Percentiles rank a stretch among this genome's conserved stretches.
Evolutionary conservation across 2,888 invertebrate species (phyloP).

Genomic region (Dynastes tityus): DNA sequence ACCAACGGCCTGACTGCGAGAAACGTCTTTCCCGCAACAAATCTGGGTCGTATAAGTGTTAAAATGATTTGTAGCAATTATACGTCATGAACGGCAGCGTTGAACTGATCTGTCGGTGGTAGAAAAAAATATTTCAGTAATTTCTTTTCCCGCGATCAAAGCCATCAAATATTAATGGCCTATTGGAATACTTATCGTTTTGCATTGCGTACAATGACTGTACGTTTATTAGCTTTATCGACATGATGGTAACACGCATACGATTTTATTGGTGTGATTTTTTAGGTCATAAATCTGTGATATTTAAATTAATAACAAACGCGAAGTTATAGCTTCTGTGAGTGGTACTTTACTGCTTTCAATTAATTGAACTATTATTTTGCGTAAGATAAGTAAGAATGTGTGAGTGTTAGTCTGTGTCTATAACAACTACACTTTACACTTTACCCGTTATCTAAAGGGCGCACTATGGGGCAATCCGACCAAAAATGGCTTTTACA

Average conservation of each 20-base stretch:
- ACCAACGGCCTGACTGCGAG: background rate
- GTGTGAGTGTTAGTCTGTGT: no score
- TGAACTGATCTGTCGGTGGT: background rate
- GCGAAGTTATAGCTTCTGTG: background rate
- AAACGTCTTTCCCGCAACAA: background rate
- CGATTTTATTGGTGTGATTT: background rate
- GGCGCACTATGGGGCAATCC: no score
- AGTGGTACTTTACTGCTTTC: background rate
- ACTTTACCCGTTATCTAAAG: no score
- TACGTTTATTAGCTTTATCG: background rate
- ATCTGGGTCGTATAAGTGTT: conserved; percentile 1
- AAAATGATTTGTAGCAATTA: conserved; percentile 7
- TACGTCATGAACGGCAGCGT: background rate
- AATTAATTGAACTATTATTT: background rate
- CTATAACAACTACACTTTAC: no score
- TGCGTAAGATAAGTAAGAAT: no score
- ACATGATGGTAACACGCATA: background rate
- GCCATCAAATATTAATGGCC: conserved; percentile 5
- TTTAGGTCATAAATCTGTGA: background rate
- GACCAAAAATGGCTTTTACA: no score
- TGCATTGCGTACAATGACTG: conserved; percentile 3
- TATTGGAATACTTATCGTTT: background rate
- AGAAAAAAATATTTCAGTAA: background rate
- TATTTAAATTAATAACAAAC: background rate
- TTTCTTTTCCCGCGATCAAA: background rate